phyloP scores from a whole-genome alignment of 2,797 vertebrate species.

The Platalea minor region DNA sequence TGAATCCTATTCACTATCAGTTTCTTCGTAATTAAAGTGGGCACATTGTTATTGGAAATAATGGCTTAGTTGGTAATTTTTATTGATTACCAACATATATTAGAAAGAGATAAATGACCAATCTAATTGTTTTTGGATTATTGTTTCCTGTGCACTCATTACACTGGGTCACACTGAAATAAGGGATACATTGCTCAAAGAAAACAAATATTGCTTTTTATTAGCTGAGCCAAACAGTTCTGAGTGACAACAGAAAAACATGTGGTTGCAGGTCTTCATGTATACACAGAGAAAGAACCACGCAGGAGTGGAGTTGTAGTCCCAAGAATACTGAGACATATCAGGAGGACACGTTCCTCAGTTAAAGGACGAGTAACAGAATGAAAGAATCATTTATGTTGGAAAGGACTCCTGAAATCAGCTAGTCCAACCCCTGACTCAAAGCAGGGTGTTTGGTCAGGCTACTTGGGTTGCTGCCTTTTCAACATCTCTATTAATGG shows the following conservation, averaged over 20 bases:
- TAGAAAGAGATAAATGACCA: constrained; percentile 37
- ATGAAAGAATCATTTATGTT: neutral
- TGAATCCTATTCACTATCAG: neutral
- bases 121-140: constrained; percentile 25
- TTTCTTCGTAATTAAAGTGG: constrained; percentile 32
- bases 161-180: neutral
- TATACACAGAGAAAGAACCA: neutral
- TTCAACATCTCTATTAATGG: neutral
- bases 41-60: constrained; percentile 29
- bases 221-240: neutral
- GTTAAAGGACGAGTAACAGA: neutral
- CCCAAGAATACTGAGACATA: neutral
- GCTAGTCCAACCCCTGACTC: neutral
- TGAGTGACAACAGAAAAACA: neutral
- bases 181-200: neutral
- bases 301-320: neutral
- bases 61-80: constrained; percentile 31
- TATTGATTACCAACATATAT: constrained; percentile 53
- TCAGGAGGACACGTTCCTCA: neutral
- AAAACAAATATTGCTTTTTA: neutral
- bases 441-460: neutral
- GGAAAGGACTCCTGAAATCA: neutral
- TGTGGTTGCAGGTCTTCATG: neutral
- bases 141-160: constrained; percentile 29
- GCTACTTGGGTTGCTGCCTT: neutral